Percentiles rank a stretch among this genome's conserved stretches.
Conservation (phyloP, 2,113 vertebrate species). For the Epinephelus lanceolatus region DNA sequence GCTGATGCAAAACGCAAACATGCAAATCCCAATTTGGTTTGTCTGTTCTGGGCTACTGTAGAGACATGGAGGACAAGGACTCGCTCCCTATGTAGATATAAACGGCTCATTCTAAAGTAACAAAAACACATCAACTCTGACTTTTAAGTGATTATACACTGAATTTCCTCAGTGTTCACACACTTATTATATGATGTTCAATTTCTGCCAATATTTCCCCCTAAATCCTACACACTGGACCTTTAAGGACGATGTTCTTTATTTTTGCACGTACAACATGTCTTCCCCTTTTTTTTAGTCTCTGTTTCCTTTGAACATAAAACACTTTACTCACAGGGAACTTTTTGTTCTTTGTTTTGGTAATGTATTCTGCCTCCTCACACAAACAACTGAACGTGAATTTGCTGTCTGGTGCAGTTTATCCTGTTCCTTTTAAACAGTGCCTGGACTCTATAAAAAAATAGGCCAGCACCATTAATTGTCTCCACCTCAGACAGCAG, state of each 20-base stretch:
- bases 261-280: not conserved
- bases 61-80: too few relatives aligned
- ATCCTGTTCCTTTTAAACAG: not conserved
- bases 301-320: not conserved
- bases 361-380: not conserved
- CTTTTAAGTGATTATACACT: too few relatives aligned
- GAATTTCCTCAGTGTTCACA: too few relatives aligned
- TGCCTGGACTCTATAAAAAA: not conserved
- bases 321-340: not conserved
- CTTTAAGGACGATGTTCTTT: not conserved
- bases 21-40: too few relatives aligned
- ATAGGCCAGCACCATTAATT: slow-evolving; percentile 18
- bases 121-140: not conserved
- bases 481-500: slow-evolving; percentile 6
- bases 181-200: too few relatives aligned
- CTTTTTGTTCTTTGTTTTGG: slow-evolving; percentile 16
- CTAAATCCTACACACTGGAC: too few relatives aligned
- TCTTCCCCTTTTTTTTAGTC: not conserved
- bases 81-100: too few relatives aligned
- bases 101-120: not conserved
- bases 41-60: too few relatives aligned
- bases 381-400: not conserved
- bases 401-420: slow-evolving; percentile 23
- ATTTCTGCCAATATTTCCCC: too few relatives aligned
- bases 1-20: too few relatives aligned